phyloP scores from a whole-genome alignment of 2,888 invertebrate genomes.

The Ernsta delagoae region DNA sequence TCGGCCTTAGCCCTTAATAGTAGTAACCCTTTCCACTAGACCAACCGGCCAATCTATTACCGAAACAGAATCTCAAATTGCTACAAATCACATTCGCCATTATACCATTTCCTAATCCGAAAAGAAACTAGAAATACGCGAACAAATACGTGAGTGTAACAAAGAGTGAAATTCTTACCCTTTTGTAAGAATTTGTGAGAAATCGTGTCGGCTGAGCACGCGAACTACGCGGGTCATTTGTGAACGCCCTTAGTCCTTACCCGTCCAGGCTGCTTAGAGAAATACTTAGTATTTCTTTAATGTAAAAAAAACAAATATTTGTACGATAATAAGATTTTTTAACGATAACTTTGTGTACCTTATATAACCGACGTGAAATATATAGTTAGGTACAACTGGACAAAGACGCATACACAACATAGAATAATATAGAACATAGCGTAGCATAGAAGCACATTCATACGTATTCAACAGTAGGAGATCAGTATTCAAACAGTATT shows the following conservation, averaged over 20 bases:
- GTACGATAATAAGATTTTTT: too few relatives aligned
- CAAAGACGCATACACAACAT: too few relatives aligned
- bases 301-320: too few relatives aligned
- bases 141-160: conserved; percentile 8
- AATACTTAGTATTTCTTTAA: too few relatives aligned
- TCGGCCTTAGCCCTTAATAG: too few relatives aligned
- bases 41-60: background rate
- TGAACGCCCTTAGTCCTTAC: background rate
- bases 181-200: conserved; percentile 16
- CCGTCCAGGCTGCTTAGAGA: background rate
- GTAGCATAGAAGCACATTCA: too few relatives aligned
- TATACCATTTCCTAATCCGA: background rate
- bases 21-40: too few relatives aligned
- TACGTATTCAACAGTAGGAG: background rate
- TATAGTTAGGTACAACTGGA: too few relatives aligned
- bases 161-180: conserved; percentile 15
- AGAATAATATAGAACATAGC: too few relatives aligned
- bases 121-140: conserved; percentile 6
- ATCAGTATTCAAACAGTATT: background rate
- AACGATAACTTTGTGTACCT: too few relatives aligned
- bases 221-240: conserved; percentile 7
- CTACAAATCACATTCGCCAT: background rate
- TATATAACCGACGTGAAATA: too few relatives aligned
- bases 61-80: background rate
- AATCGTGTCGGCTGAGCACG: conserved; percentile 7